Evolutionary conservation across 2,113 vertebrate genomes (phyloP).

Genomic region (Chloebia gouldiae): DNA sequence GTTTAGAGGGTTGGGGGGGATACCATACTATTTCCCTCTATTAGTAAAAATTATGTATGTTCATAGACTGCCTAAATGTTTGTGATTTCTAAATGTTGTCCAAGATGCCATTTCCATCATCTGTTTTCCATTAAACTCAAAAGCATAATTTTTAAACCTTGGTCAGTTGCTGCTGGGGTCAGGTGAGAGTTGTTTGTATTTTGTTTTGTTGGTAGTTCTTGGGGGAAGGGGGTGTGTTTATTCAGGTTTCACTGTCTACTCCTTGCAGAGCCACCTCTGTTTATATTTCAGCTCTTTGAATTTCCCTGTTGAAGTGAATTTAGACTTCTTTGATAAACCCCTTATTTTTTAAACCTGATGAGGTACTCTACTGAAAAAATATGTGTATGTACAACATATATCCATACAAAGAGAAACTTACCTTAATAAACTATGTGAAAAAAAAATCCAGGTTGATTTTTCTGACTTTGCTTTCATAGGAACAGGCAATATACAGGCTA

Average conservation of each 20-base stretch:
- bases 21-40: not conserved
- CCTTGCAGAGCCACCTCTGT: not conserved
- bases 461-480: not conserved
- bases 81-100: not conserved
- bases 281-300: not conserved
- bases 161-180: not conserved
- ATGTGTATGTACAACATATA: not conserved
- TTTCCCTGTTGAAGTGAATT: not conserved
- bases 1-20: not conserved
- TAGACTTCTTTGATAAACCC: not conserved
- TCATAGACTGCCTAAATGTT: not conserved
- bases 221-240: rapidly evolving
- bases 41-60: not conserved
- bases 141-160: not conserved
- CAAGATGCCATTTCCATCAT: not conserved
- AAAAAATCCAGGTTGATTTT: not conserved
- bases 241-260: not conserved
- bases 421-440: not conserved
- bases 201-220: not conserved
- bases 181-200: not conserved
- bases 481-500: not conserved
- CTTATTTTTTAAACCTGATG: not conserved
- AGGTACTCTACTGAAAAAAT: not conserved
- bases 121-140: not conserved
- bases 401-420: not conserved